Base-by-base conservation (phyloP, 2,113 vertebrate species). In the Glaucidium brasilianum region DNA sequence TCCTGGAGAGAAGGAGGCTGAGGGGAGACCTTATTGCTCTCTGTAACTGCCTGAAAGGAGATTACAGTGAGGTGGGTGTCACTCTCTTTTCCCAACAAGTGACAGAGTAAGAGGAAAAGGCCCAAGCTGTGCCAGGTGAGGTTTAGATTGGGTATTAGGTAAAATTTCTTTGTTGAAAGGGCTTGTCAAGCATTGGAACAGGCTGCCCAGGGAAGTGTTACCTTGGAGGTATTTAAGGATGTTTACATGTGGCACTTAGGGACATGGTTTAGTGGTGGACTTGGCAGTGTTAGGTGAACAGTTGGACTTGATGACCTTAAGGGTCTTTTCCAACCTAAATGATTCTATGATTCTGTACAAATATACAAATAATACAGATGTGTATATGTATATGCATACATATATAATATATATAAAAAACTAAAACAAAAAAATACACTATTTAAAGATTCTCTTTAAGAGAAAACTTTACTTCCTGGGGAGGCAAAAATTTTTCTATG, bases 11-110 rank as follows among this genome's bases (percentile, higher is more conserved):
- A 27, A 53, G 27, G 25, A 88, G 29, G 34, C 37, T 79, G 9
- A 41, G 50, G 34, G 29, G 23, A 75, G 32, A 81, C 15, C 15
- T 50, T 32, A 25, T 13, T 0, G 0, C 18, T 66, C n/a, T 21
- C 52, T 27, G 6, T 6, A 79, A 18, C 19, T 26, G 17, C 43
- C 16, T 52, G 78, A 74, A 68, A 83, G 15, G 53, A 73, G 16
- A 12, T 2, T 84, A 29, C 26, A 29, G 43, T 1, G 2, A 71
- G 17, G 26, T 41, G 9, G 29, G 11, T 4, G 30, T 25, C 4
- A 2, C 11, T 58, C 15, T 79, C 41, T 52, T 63, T 23, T 75
- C 45, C 19, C 26, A 59, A 25, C 17, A 63, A 58, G 50, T 0
- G 1, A 21, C 4, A 53, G 26, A 29, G 66, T 1, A 7, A 72